Conservation (phyloP, 2,888 invertebrate genomes). For the Rhagonycha fulva region DNA sequence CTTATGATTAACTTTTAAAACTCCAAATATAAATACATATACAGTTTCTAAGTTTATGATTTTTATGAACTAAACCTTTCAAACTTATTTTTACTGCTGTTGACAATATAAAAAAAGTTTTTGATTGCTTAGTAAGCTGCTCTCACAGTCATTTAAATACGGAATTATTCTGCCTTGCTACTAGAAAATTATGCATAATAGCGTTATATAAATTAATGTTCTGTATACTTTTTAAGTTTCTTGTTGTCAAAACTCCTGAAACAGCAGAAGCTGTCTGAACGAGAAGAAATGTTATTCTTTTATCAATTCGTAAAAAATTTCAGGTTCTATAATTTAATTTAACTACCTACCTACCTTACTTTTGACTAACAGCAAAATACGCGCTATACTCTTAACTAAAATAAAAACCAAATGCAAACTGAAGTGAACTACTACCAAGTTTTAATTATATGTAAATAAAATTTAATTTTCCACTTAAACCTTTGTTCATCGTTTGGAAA, state of each 20-base stretch:
- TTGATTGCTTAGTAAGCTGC: constrained; percentile 9
- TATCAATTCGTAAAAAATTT: not conserved
- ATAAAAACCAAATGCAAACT: not conserved
- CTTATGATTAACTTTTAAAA: constrained; percentile 23
- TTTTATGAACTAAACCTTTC: constrained; percentile 12
- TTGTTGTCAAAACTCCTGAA: not conserved
- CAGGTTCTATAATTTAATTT: not conserved
- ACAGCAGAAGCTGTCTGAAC: not conserved
- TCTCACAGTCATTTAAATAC: constrained; percentile 8
- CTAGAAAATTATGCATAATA: constrained; percentile 1
- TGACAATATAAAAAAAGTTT: constrained; percentile 18
- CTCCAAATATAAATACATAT: constrained; percentile 17
- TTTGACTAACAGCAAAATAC: not conserved
- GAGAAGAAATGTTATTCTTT: not conserved
- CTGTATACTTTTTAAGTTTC: not conserved
- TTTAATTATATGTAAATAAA: not conserved
- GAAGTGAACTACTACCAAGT: not conserved
- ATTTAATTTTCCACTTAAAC: not conserved
- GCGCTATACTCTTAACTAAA: not conserved
- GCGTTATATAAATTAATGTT: constrained; percentile 2
- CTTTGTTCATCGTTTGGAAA: not conserved
- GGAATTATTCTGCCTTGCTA: not conserved
- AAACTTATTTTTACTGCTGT: constrained; percentile 15
- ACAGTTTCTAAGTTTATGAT: constrained; percentile 12
- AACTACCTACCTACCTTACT: not conserved